A percentile compares a stretch with the other conserved stretches of the same genome.
Conservation (phyloP, 1,140 invertebrate species). For the Cotesia vestalis region DNA sequence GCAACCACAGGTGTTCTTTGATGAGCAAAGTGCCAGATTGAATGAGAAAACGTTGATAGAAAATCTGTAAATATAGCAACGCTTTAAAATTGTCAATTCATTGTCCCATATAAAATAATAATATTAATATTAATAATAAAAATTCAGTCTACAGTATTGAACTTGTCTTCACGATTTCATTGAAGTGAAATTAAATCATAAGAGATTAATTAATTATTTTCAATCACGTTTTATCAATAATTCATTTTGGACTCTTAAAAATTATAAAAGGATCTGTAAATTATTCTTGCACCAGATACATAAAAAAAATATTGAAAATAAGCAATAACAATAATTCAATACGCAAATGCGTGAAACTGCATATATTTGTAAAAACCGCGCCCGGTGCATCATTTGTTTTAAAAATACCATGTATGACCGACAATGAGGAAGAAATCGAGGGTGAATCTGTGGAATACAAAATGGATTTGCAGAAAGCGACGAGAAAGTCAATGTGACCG, state of each 20-base stretch:
- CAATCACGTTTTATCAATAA: no score
- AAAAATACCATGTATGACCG: constrained; percentile 20
- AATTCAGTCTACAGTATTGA: no score
- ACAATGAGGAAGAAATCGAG: constrained; percentile 50
- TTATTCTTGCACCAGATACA: neutral
- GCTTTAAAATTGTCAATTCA: constrained; percentile 5
- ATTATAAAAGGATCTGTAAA: no score
- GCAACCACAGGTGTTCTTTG: neutral
- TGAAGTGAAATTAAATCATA: no score
- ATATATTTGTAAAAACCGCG: constrained; percentile 21
- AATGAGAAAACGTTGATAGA: constrained; percentile 8
- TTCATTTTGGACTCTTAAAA: no score
- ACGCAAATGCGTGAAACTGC: constrained; percentile 18
- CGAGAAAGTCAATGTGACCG: constrained; percentile 52
- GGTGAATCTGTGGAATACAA: constrained; percentile 54
- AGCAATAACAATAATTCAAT: no score
- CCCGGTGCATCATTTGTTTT: constrained; percentile 20
- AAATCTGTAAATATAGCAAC: neutral
- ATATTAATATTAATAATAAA: no score
- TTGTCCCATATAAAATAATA: neutral
- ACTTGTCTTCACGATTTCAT: no score
- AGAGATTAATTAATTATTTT: no score
- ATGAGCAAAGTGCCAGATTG: neutral
- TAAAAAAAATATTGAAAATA: no score
- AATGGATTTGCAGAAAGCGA: constrained; percentile 56